phyloP scores from a whole-genome alignment of 2,888 invertebrate species.

The Drosophila affinis region DNA sequence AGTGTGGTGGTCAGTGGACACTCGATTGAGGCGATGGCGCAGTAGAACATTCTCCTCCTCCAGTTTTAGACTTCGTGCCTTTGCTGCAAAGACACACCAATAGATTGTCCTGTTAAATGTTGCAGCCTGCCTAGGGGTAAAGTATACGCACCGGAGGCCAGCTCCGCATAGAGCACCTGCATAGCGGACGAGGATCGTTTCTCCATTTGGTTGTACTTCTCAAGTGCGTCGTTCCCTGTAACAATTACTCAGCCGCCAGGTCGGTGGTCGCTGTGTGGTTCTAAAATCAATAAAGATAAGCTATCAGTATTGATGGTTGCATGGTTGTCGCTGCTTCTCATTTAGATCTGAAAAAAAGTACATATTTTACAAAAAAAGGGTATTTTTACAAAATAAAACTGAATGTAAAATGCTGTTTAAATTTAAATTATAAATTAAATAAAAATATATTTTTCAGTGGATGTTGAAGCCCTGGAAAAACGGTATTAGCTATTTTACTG shows the following conservation, averaged over 20 bases:
- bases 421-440: too few relatives aligned
- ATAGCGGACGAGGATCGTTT: conserved; percentile 51
- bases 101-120: background rate
- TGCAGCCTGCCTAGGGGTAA: background rate
- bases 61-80: conserved; percentile 69
- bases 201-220: conserved; percentile 51
- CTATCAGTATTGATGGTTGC: conserved; percentile 22
- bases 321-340: background rate
- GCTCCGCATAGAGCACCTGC: conserved; percentile 64
- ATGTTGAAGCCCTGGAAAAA: background rate
- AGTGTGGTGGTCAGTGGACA: conserved; percentile 61
- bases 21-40: conserved; percentile 68
- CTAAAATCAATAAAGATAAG: conserved; percentile 40
- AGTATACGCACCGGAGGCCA: conserved; percentile 68
- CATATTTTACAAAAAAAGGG: too few relatives aligned
- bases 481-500: conserved; percentile 1
- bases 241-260: conserved; percentile 14
- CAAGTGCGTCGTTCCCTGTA: background rate
- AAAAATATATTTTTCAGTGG: too few relatives aligned
- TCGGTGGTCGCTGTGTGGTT: background rate
- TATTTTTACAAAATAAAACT: too few relatives aligned
- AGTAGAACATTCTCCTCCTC: conserved; percentile 76
- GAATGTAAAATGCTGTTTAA: background rate
- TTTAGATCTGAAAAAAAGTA: background rate
- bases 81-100: conserved; percentile 52